These are phyloP conservation scores for Planiliza haematocheilus DNA, from an alignment of 2,113 vertebrate genomes.

Conservation along the genomic window DNA sequence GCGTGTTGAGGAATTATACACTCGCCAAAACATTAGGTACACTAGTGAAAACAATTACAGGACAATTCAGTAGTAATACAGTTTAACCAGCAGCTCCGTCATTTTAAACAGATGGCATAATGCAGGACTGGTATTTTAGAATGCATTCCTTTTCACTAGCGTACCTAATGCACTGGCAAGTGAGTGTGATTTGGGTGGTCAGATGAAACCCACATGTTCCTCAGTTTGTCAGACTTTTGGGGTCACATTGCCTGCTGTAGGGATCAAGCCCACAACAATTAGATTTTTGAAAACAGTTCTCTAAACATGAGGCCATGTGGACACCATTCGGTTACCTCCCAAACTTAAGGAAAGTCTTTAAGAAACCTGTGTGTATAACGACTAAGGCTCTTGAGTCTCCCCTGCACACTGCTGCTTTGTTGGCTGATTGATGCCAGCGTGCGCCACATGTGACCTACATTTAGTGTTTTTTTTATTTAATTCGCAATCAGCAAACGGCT, in stretches of 20 bases:
- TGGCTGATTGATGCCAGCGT: slow-evolving; percentile 35
- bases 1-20: no score
- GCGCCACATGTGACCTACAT: not conserved
- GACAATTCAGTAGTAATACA: no score
- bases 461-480: not conserved
- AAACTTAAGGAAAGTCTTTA: not conserved
- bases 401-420: slow-evolving; percentile 20
- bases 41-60: no score
- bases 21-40: no score
- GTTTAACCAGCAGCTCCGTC: no score
- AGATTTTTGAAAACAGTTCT: not conserved
- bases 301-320: not conserved
- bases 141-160: no score
- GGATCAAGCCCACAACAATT: not conserved
- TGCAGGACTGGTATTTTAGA: no score
- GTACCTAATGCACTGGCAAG: no score
- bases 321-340: no score
- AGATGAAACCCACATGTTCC: no score
- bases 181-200: no score
- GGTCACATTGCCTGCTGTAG: not conserved
- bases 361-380: not conserved
- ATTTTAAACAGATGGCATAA: no score
- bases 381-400: not conserved
- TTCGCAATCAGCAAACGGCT: not conserved
- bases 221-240: not conserved